Base-by-base conservation (phyloP, 2,113 vertebrate species). In the Eolophus roseicapilla region DNA sequence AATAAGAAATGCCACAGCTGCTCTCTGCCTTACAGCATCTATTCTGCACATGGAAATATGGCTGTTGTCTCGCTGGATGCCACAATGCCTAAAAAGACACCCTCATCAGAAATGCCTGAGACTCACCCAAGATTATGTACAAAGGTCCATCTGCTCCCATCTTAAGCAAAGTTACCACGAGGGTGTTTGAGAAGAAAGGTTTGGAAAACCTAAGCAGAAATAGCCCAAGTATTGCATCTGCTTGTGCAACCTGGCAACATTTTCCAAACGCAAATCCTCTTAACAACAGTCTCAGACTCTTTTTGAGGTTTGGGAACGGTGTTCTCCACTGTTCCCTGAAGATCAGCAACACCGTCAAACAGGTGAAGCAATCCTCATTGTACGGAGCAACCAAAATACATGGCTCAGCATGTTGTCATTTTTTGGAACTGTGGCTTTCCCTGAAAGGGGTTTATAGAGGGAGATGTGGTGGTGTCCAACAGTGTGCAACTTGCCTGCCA, bases 211-310 rank as follows among this genome's bases (percentile, higher is more conserved):
- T 85, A 52, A 52, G 64, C n/a, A 92, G 82, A 91, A 91, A 82
- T 94, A 95, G 77, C 85, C 47, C 53, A 69, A 69, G 70, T 75
- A 82, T 86, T 95, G 81, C 79, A 41, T 59, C 86, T 76, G 59
- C 84, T 80, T 96, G 78, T 88, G 94, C 49, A 97, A 96, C 90
- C 68, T 86, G 94, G 90, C 49, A 94, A 84, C 68, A 77, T 82
- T 77, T 86, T 95, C 81, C 71, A 71, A 69, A 88, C 31, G 25
- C 65, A 96, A 90, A 88, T 88, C 87, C 90, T 84, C 88, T 96
- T 95, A 93, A 90, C 33, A 39, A 20, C 1, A 16, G 33, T 35
- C 28, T 59, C 6, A 16, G 82, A 28, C 27, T 25, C 44, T 92
- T 96, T 91, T 76, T 78, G 75, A 88, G 64, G 77, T 95, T 95